Percentiles rank a stretch among this genome's conserved stretches.
Evolutionary conservation across 2,888 invertebrate genomes (phyloP).

Genomic region (Melipona bicolor): DNA sequence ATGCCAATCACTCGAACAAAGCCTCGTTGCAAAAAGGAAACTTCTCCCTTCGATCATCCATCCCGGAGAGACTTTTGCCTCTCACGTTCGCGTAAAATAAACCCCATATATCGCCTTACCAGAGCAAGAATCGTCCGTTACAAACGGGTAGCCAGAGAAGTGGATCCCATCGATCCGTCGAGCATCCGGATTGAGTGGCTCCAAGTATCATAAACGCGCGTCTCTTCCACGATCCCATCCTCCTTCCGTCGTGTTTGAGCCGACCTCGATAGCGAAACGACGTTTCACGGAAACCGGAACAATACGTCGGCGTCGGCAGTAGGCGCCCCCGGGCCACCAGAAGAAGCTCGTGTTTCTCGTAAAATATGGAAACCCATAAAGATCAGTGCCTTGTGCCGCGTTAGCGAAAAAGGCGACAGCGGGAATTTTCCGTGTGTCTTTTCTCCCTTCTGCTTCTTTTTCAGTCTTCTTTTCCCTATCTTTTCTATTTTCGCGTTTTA

Average conservation of each 20-base stretch:
- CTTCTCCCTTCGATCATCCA: not conserved
- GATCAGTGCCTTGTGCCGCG: conserved; percentile 66
- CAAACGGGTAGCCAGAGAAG: conserved; percentile 20
- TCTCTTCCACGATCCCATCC: conserved; percentile 18
- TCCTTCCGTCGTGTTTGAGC: conserved; percentile 8
- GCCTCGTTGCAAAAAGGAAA: not conserved
- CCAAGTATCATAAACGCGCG: conserved; percentile 27
- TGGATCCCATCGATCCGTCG: conserved; percentile 48
- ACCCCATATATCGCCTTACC: conserved; percentile 15
- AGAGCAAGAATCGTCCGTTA: conserved; percentile 10
- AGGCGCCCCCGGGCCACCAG: conserved; percentile 49
- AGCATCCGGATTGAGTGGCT: conserved; percentile 47
- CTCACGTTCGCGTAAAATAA: conserved; percentile 23
- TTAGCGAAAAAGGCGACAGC: conserved; percentile 68
- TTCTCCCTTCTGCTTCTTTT: not conserved
- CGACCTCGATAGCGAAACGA: conserved; percentile 37
- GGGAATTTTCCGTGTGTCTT: conserved; percentile 53
- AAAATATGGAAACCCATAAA: conserved; percentile 73
- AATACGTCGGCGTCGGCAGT: conserved; percentile 60
- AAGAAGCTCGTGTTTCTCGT: conserved; percentile 67
- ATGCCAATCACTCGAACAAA: not conserved
- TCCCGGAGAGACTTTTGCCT: not conserved
- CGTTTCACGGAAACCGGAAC: conserved; percentile 63
- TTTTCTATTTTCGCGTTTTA: not conserved
- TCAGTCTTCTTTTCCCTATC: not conserved